Evolutionary conservation across 2,888 invertebrate species (phyloP).

Genomic region (Trachelus iudaicus): DNA sequence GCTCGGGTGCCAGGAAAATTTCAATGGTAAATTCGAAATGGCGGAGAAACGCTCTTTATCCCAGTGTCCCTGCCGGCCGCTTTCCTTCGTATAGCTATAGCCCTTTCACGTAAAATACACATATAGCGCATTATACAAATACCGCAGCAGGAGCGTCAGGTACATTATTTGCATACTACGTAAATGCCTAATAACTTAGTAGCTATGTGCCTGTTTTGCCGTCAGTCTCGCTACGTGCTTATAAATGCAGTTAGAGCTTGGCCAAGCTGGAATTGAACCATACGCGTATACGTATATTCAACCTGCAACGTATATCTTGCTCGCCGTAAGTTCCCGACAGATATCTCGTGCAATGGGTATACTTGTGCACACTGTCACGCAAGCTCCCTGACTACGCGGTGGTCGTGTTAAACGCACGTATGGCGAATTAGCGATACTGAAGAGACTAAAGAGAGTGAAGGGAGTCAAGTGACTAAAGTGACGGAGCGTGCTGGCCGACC

Average conservation of each 20-base stretch:
- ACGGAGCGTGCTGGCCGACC: background rate
- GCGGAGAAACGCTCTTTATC: background rate
- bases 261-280: background rate
- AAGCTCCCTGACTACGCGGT: too few species aligned
- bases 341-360: too few species aligned
- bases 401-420: too few species aligned
- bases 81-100: background rate
- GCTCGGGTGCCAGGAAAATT: slow-evolving; percentile 32
- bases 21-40: slow-evolving; percentile 24
- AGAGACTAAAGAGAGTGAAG: background rate
- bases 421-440: background rate
- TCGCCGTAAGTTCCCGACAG: too few species aligned
- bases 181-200: background rate
- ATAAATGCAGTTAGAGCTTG: background rate
- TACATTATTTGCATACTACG: slow-evolving; percentile 15
- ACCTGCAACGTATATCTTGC: background rate
- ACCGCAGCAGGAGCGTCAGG: background rate
- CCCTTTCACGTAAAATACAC: slow-evolving; percentile 2
- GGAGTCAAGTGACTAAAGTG: background rate
- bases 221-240: background rate
- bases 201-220: background rate
- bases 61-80: background rate
- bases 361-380: too few species aligned
- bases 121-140: slow-evolving; percentile 24
- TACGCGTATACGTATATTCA: background rate